Evolutionary conservation across 2,113 vertebrate species (phyloP).

Genomic region (Lates calcarifer): DNA sequence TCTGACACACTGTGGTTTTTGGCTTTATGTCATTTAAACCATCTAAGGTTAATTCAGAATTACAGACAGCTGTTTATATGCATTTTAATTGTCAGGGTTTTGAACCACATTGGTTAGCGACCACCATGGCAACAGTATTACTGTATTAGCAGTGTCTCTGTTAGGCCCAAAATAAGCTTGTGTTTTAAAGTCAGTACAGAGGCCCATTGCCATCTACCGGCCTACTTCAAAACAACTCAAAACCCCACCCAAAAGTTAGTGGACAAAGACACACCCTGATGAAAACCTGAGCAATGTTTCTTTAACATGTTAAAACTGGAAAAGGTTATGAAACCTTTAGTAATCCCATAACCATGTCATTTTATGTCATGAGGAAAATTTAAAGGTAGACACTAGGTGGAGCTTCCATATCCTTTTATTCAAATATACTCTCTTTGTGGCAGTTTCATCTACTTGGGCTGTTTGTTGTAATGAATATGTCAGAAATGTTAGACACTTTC

Average conservation of each 20-base stretch:
- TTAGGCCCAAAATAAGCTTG: neutral
- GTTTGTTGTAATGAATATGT: neutral
- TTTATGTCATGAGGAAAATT: neutral
- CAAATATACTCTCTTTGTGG: neutral
- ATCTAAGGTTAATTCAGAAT: neutral
- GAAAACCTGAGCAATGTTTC: constrained; percentile 1
- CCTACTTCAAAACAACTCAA: neutral
- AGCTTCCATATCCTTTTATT: neutral
- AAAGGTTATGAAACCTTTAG: neutral
- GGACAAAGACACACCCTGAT: neutral
- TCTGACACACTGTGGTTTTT: neutral
- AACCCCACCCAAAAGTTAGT: constrained; percentile 10
- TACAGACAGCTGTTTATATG: neutral
- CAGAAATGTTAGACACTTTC: too few relatives aligned
- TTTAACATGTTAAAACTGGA: neutral
- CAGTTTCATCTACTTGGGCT: neutral
- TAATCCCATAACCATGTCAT: neutral
- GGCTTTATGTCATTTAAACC: neutral
- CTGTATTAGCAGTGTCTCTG: neutral
- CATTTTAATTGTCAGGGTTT: neutral
- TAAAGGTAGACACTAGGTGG: neutral
- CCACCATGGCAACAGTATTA: neutral
- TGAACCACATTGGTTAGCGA: neutral
- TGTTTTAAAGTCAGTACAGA: neutral
- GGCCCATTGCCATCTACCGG: neutral